Percentiles rank a stretch among this genome's conserved stretches.
phyloP scores from a whole-genome alignment of 2,888 invertebrate species.

The Baronia brevicornis region DNA sequence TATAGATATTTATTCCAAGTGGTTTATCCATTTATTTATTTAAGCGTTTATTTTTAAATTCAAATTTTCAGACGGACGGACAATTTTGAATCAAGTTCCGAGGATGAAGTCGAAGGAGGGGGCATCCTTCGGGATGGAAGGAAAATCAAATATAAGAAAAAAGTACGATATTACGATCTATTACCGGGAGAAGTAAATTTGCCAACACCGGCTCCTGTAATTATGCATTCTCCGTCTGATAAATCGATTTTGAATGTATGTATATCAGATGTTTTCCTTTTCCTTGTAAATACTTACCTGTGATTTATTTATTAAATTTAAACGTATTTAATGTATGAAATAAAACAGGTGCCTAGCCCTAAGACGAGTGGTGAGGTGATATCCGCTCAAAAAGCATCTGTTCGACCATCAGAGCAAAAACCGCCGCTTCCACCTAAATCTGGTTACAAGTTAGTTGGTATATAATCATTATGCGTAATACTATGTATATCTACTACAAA shows the following conservation, averaged over 20 bases:
- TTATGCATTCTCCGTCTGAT: conserved; percentile 51
- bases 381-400: conserved; percentile 40
- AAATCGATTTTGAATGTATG: conserved; percentile 53
- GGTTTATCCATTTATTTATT: too few species aligned
- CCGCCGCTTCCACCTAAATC: conserved; percentile 57
- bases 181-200: conserved; percentile 45
- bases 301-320: conserved; percentile 1
- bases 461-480: neutral
- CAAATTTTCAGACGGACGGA: too few species aligned
- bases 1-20: too few species aligned
- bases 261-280: conserved; percentile 10
- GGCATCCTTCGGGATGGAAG: conserved; percentile 27
- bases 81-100: conserved; percentile 32
- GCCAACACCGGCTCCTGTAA: conserved; percentile 36
- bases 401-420: conserved; percentile 35
- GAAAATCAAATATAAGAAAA: conserved; percentile 32
- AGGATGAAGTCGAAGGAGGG: conserved; percentile 23
- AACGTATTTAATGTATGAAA: neutral
- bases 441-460: conserved; percentile 42
- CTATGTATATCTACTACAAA: conserved; percentile 10
- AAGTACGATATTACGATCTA: conserved; percentile 47
- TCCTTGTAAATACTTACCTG: neutral
- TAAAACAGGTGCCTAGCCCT: conserved; percentile 52
- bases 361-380: conserved; percentile 56
- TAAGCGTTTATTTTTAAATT: neutral